Conservation (phyloP, 2,797 vertebrate genomes). For the Leptatherina wallacei region DNA sequence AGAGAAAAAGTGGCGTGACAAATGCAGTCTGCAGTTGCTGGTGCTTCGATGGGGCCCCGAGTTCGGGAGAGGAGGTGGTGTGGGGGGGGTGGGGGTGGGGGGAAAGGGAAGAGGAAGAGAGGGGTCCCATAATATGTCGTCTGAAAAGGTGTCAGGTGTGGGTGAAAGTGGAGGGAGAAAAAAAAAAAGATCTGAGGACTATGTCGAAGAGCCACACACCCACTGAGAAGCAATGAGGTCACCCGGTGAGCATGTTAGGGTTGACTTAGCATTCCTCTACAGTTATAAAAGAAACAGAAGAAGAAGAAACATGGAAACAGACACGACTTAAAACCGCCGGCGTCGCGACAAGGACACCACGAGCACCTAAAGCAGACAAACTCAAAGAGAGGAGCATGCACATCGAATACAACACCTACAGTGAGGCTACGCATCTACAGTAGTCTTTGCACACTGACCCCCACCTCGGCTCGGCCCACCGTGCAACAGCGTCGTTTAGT, state of each 20-base stretch:
- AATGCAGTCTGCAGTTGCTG: constrained; percentile 87
- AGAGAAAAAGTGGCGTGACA: constrained; percentile 86
- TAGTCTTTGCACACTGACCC: constrained; percentile 69
- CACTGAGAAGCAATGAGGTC: constrained; percentile 79
- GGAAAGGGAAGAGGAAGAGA: constrained; percentile 9
- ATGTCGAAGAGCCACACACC: constrained; percentile 71
- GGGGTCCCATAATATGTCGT: constrained; percentile 51
- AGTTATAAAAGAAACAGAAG: constrained; percentile 45
- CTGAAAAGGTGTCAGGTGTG: constrained; percentile 51
- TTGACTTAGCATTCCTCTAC: constrained; percentile 75
- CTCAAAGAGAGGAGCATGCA: constrained; percentile 71
- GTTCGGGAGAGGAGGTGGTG: constrained; percentile 42
- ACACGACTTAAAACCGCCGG: constrained; percentile 48
- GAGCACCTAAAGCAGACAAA: constrained; percentile 67
- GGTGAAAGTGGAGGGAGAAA: constrained; percentile 57
- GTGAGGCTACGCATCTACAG: constrained; percentile 62
- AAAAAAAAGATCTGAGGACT: constrained; percentile 54
- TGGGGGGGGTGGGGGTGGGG: too few species aligned
- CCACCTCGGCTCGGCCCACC: constrained; percentile 57
- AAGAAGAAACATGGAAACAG: constrained; percentile 16
- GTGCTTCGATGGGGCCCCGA: constrained; percentile 81
- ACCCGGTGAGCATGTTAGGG: constrained; percentile 58
- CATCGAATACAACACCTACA: constrained; percentile 64
- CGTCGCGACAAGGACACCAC: constrained; percentile 64
- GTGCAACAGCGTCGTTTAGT: constrained; percentile 60